Base-by-base conservation (phyloP, 2,888 invertebrate genomes). In the Pandemis corylana region DNA sequence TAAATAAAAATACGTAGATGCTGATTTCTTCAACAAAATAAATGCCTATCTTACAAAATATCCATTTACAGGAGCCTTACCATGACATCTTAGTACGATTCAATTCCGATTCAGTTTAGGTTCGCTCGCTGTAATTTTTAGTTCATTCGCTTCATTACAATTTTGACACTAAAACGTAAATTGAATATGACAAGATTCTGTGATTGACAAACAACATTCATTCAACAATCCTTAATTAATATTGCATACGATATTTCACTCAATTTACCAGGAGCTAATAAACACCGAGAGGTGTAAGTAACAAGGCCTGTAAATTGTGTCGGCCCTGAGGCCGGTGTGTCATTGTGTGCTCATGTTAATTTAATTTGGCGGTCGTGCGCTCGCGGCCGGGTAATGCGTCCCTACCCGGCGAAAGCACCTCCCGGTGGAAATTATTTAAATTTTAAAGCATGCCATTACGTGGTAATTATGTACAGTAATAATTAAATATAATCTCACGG, bases 301-400 rank as follows among this genome's bases (percentile, higher is more conserved):
- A 81, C 81, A 82, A 85, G 77, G 77, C 73, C 73, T 77, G 81
- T 83, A 83, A 87, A 88, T 87, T 86, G 86, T 87, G 83, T 84
- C 85, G 81, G 78, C 77, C 77, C 80, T 78, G 76, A 76, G 77
- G 80, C 76, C 78, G 80, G 81, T 79, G 85, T 81, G 85, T 84
- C 85, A 83, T 82, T 82, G 84, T 84, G 82, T 84, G 84, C 81
- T 84, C 87, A 88, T 88, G 90, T 86, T 91, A 90, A 91, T 90
- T 90, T 88, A 89, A 92, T 91, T 90, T 86, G 81, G 83, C 84
- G 82, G 79, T 59, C n/a, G 59, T 81, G 84, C 84, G 83, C 83
- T 84, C 82, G 82, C 84, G 83, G 79, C 80, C 80, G 79, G 81
- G 81, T 84, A 82, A 85, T 81, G 79, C 74, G 80, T 12, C 78